These are phyloP conservation scores for Tetramorium bicarinatum DNA, from an alignment of 2,888 invertebrate species.

Conservation along the genomic window DNA sequence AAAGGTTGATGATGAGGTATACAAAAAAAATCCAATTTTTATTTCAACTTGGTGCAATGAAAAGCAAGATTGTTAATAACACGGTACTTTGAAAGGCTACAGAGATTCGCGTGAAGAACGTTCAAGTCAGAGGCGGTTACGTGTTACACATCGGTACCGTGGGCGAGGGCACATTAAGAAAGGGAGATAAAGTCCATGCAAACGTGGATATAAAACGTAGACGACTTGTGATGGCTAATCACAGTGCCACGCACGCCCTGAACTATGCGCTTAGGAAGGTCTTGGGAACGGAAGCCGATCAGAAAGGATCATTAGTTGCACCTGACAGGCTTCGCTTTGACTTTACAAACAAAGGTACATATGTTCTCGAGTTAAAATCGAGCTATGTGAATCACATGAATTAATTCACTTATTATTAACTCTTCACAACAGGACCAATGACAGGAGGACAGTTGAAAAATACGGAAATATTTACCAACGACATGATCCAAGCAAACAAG, in stretches of 20 bases:
- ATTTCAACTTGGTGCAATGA: constrained; percentile 2
- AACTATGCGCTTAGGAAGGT: constrained; percentile 97
- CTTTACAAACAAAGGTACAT: constrained; percentile 95
- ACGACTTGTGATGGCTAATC: constrained; percentile 98
- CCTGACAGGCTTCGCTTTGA: constrained; percentile 99
- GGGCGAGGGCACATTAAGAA: constrained; percentile 92
- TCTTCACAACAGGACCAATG: constrained; percentile 90
- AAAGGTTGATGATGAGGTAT: constrained; percentile 92
- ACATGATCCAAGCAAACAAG: constrained; percentile 92
- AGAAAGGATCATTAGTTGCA: constrained; percentile 98
- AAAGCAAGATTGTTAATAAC: not conserved
- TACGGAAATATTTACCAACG: constrained; percentile 93
- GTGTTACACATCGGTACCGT: constrained; percentile 97
- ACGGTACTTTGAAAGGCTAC: constrained; percentile 87
- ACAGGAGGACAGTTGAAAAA: constrained; percentile 95
- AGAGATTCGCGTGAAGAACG: constrained; percentile 97
- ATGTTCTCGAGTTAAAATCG: constrained; percentile 9
- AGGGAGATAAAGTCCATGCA: constrained; percentile 94
- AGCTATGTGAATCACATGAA: not conserved
- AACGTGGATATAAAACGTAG: constrained; percentile 95
- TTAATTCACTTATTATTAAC: constrained; percentile 10
- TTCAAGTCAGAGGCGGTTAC: constrained; percentile 98
- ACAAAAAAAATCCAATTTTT: constrained; percentile 47
- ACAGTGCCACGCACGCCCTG: constrained; percentile 98
- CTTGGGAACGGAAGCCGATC: constrained; percentile 96